Base-by-base conservation (phyloP, 2,797 vertebrate genomes). In the Hippocampus kuda region DNA sequence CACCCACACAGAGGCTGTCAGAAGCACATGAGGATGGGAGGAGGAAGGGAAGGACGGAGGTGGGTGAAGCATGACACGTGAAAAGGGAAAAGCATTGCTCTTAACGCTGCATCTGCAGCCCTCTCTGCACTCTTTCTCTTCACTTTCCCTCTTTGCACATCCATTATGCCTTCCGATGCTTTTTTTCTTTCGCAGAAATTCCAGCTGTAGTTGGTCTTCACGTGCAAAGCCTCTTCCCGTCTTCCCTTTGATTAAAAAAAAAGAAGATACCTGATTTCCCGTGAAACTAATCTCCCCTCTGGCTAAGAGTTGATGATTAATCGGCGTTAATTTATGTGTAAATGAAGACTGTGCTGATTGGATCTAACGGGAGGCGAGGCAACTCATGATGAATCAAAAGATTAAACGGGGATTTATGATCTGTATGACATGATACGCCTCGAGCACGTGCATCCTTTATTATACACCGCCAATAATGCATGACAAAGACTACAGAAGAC, bases 1-100 rank as follows among this genome's bases (percentile, higher is more conserved):
- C 89, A 84, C 90, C 89, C 88, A 91, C 90, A 89, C 89, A 88
- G 88, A 86, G 87, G 85, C 88, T 88, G 89, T 88, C 87, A 88
- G 83, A 85, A 79, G 85, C 88, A 86, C 85, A 88, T 79, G 87
- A 88, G 87, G 85, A 88, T 84, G 84, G 84, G 79, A 86, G 85
- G 85, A 88, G 84, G 59, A 85, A 88, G 83, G 86, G 86, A 87
- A 80, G 83, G 79, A 87, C 82, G 81, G 86, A 86, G 84, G 86
- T 83, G 85, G 88, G 86, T 85, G 87, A 88, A 86, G 86, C 84
- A 87, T 89, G 87, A 90, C 88, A 89, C 82, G 85, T 89, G 84
- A 86, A 88, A 87, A 88, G 84, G 77, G 75, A 84, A 84, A 76
- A 80, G 83, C 79, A 49, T 68, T 83, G 83, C 85, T 87, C 78